Base-by-base conservation (phyloP, 2,797 vertebrate species). In the Leuciscus waleckii region DNA sequence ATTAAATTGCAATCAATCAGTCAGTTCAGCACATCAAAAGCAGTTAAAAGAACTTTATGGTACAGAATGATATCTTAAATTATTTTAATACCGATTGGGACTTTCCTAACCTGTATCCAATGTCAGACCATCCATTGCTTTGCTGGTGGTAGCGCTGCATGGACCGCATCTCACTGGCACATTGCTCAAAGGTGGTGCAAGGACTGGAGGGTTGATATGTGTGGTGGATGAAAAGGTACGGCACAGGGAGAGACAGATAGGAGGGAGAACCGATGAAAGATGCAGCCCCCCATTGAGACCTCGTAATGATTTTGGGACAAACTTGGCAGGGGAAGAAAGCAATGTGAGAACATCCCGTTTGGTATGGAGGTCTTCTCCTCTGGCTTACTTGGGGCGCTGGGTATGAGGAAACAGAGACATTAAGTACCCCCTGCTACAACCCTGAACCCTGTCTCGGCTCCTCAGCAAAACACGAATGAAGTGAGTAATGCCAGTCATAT, bases 101-200 rank as follows among this genome's bases (percentile, higher is more conserved):
- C 56, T 13, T 73, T 58, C 9, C 26, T 29, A 67, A 97, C 97
- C 96, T 99, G 94, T 99, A 99, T 32, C 97, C 97, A 0, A 99
- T 97, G 93, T 99, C 97, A 0, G 95, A 92, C 98, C 97, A 98
- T 81, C 93, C 94, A 0, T 91, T 89, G 0, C 86, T 90, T 0
- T 95, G 91, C 90, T 99, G 97, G 91, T 98, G 98, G 93, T 95
- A 99, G 21, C 71, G 91, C 87, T 98, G 98, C 95, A 98, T 97
- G 89, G 93, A 86, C 56, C 96, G 94, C 97, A 98, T 97, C 92
- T 95, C 87, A 0, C 46, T 88, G 0, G 96, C 88, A 6, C 97
- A 98, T 70, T 91, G 68, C 13, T 89, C 0, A 46, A 98, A 97
- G 91, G 88, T 92, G 29, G 89, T 89, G 61, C 98, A 98, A 4